Evolutionary conservation across 2,888 invertebrate species (phyloP), one percentile per base, ranked within the genome.

Genomic region (Camptogramma bilineatum): DNA sequence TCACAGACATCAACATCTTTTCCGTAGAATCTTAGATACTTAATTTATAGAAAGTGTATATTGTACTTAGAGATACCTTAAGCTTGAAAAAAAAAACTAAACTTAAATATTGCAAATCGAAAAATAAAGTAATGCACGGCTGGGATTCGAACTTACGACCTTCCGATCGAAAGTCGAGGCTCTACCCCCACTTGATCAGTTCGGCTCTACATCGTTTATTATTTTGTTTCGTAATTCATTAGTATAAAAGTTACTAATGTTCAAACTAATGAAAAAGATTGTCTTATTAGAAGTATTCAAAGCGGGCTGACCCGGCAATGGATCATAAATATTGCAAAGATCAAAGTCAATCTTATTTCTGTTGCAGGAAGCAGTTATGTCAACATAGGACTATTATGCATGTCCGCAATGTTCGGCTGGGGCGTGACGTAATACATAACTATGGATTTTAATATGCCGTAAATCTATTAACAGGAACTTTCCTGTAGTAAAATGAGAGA

Each of bases 401-500:
- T 21, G 68, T 69, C 50, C 56, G 74, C 76, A 70, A 64, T 69
- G 57, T 75, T 65, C 56, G 66, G 68, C 66, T 62, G 72, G 44
- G 79, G 64, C 67, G 77, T 81, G 73, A 82, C 75, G 70, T 82
- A 72, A 79, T 56, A 46, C 51, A 62, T 65, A 65, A 68, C 52
- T 59, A 68, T 56, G 55, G 61, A 68, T 66, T 62, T 67, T 66
- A 50, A 59, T 54, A 60, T 48, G 59, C 59, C 62, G 58, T 65
- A 69, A 70, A 68, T 53, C 62, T 64, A 55, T 61, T 52, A 68
- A 56, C 52, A 54, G 65, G 21, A 56, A 67, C 56, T 57, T 61
- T 70, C 65, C 46, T 54, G 34, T 51, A 52, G 47, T 82, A 85
- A 80, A 82, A 87, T 86, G 86, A 79, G 79, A 75, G 65, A 69